A percentile compares a stretch with the other conserved stretches of the same genome.
Conservation (phyloP, 2,797 vertebrate species). For the Hippoglossus hippoglossus region DNA sequence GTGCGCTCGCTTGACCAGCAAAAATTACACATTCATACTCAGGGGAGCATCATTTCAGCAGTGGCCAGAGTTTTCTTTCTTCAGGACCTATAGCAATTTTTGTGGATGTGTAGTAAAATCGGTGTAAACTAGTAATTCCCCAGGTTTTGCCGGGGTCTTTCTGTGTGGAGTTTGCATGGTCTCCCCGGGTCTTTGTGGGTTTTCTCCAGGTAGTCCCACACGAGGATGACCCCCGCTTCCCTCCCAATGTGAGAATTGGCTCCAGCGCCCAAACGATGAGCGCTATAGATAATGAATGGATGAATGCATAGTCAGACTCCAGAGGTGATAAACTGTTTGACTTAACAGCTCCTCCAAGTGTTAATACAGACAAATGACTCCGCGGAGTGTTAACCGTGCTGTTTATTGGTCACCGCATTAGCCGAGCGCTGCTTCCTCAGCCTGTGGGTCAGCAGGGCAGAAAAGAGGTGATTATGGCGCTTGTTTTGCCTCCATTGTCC, state of each 20-base stretch:
- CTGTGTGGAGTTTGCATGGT: no score
- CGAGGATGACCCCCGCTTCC: no score
- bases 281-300: no score
- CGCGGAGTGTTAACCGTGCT: constrained; percentile 51
- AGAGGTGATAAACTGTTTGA: constrained; percentile 24
- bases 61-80: constrained; percentile 25
- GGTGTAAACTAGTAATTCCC: no score
- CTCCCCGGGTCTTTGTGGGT: no score
- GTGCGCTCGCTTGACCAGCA: constrained; percentile 35
- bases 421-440: constrained; percentile 50
- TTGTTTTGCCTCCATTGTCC: constrained; percentile 20
- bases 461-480: constrained; percentile 13
- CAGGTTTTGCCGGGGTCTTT: no score
- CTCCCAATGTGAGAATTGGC: no score
- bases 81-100: constrained; percentile 18
- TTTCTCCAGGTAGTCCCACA: no score
- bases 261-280: no score
- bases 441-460: constrained; percentile 34
- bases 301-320: neutral
- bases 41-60: constrained; percentile 19
- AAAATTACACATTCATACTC: constrained; percentile 15
- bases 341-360: constrained; percentile 39
- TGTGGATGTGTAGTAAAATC: neutral
- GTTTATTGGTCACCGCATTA: constrained; percentile 62
- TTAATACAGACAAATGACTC: constrained; percentile 53